Evolutionary conservation across 2,888 invertebrate species (phyloP).

Genomic region (Drosophila nigricruria): DNA sequence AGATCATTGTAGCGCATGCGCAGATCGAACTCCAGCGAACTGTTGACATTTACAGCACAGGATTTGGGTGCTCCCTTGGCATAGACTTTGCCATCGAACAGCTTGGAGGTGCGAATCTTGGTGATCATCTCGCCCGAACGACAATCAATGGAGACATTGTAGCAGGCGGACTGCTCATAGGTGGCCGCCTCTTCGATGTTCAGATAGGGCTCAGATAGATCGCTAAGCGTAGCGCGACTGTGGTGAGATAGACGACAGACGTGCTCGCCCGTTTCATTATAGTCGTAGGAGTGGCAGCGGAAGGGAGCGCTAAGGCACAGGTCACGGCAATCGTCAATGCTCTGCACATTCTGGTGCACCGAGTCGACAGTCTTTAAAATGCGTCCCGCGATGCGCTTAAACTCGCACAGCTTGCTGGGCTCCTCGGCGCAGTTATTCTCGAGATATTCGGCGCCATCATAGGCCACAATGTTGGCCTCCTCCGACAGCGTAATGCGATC

Average conservation of each 20-base stretch:
- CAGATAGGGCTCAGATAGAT: conserved; percentile 95
- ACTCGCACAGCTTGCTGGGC: conserved; percentile 96
- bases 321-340: conserved; percentile 94
- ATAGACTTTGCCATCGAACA: conserved; percentile 97
- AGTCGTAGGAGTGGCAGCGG: conserved; percentile 96
- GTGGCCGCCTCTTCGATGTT: conserved; percentile 96
- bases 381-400: conserved; percentile 94
- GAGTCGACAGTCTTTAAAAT: conserved; percentile 97
- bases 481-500: conserved; percentile 96
- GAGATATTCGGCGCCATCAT: conserved; percentile 92
- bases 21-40: conserved; percentile 94
- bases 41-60: conserved; percentile 94
- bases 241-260: conserved; percentile 96
- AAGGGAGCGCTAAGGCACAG: conserved; percentile 95
- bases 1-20: conserved; percentile 96
- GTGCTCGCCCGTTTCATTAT: conserved; percentile 95
- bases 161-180: conserved; percentile 96
- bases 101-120: conserved; percentile 94
- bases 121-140: conserved; percentile 96
- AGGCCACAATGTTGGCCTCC: conserved; percentile 90
- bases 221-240: conserved; percentile 93
- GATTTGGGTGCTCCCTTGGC: conserved; percentile 97
- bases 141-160: conserved; percentile 97
- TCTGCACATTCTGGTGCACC: conserved; percentile 95
- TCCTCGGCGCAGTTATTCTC: conserved; percentile 97